Percentiles rank a stretch among this genome's conserved stretches.
Evolutionary conservation across 2,797 vertebrate genomes (phyloP).

Genomic region (Cercopithecus neglectus): DNA sequence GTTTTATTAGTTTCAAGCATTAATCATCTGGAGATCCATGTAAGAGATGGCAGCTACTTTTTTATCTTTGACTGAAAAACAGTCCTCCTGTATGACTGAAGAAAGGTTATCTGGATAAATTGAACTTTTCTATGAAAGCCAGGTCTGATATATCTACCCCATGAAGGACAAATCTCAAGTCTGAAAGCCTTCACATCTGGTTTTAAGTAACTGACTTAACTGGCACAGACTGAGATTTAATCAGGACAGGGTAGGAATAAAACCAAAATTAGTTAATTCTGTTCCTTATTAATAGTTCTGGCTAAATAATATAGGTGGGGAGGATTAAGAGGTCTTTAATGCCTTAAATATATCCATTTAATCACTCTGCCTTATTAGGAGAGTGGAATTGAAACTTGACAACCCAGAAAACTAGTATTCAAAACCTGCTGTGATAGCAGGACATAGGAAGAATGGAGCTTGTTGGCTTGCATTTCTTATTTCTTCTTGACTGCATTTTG

Average conservation of each 20-base stretch:
- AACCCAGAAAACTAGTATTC: not conserved
- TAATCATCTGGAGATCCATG: not conserved
- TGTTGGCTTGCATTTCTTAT: not conserved
- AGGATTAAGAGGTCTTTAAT: not conserved
- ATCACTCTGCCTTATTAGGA: not conserved
- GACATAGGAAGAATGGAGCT: not conserved
- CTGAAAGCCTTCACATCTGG: not conserved
- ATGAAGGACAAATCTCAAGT: not conserved
- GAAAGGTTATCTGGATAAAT: not conserved
- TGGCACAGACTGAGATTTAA: not conserved
- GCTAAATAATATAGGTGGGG: not conserved
- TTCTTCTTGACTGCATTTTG: not conserved
- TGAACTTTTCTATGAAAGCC: not conserved
- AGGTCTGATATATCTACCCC: not conserved
- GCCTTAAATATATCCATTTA: not conserved
- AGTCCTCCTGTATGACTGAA: not conserved
- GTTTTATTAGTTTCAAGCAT: not conserved
- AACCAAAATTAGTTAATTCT: constrained; percentile 20
- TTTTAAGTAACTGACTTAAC: not conserved
- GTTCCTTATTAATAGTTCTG: not conserved
- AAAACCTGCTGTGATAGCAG: not conserved
- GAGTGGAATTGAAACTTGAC: not conserved
- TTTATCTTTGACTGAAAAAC: not conserved
- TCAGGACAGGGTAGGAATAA: not conserved
- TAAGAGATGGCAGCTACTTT: not conserved